Base-by-base conservation (phyloP, 2,888 invertebrate genomes). In the Drosophila multiciliata region DNA sequence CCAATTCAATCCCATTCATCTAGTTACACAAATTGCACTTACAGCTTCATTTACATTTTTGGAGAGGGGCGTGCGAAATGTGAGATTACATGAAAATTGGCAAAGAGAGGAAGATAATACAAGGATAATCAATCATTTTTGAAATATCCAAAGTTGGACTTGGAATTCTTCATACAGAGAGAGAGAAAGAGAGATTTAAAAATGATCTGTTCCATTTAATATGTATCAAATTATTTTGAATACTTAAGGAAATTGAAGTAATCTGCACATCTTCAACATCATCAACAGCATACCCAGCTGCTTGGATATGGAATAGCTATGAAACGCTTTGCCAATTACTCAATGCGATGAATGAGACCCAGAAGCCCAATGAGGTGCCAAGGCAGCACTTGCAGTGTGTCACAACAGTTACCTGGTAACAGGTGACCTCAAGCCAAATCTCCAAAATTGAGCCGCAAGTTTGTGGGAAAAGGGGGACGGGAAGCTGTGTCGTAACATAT, bases 281-380 rank as follows among this genome's bases (percentile, higher is more conserved):
- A 45, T 45, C 42, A 17, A 17, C 38, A 45, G 15, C 23, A 45
- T 45, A 15, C 8, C n/a, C 17, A 32, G 20, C 20, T 20, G 40
- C 57, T 20, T 8, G 57, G 57, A 32, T 57, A 57, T 42, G 32
- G 32, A 57, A 57, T 15, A 42, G 42, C 32, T 42, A 32, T 29
- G 32, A 42, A 35, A 63, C 50, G 69, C 48, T 35, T 53, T 50
- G 64, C 77, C 77, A 82, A 82, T 80, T 77, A 69, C 78, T 83
- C 69, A 80, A 71, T 73, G 71, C 73, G 78, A 82, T 78, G 83
- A 73, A 82, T 83, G 83, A 80, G 70, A 70, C 75, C 57, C 54
- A 64, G 62, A 73, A 61, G 74, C 61, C 61, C 74, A 73, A 75
- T 73, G 74, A 73, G 64, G 68, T 68, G 73, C 54, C 73, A 72